Conservation (phyloP, 2,797 vertebrate genomes). For the Eupleurogrammus muticus region DNA sequence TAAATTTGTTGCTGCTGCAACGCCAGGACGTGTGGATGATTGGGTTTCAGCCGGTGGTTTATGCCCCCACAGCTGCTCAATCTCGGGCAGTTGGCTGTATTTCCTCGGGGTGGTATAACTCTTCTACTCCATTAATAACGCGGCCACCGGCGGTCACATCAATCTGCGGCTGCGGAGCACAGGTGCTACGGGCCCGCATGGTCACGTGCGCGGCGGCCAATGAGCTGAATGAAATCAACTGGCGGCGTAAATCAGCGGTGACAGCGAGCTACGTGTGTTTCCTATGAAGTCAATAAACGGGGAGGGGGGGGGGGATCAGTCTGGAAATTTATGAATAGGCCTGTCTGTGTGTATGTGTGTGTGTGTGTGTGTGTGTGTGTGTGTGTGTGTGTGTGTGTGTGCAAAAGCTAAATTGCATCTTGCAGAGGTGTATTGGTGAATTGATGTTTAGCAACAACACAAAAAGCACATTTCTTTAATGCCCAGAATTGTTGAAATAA, state of each 20-base stretch:
- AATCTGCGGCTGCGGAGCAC: conserved; percentile 61
- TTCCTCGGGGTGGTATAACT: conserved; percentile 77
- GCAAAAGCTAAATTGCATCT: conserved; percentile 27
- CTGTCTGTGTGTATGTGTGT: not conserved
- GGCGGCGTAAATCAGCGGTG: conserved; percentile 58
- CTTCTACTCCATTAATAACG: conserved; percentile 75
- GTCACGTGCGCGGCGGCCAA: conserved; percentile 53
- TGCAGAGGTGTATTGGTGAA: conserved; percentile 3
- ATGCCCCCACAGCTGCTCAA: conserved; percentile 71
- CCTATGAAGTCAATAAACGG: conserved; percentile 51
- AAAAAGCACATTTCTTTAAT: not conserved
- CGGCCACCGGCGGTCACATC: conserved; percentile 67
- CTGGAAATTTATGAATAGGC: conserved; percentile 43
- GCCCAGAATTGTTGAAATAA: no score
- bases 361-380: conserved; percentile 6
- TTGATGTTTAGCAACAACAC: conserved; percentile 5
- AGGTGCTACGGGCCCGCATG: conserved; percentile 47
- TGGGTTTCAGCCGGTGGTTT: conserved; percentile 68
- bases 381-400: not conserved
- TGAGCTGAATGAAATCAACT: conserved; percentile 54
- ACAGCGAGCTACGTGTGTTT: conserved; percentile 46
- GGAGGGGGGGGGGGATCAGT: conserved; percentile 12
- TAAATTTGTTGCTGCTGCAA: conserved; percentile 65
- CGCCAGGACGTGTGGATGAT: conserved; percentile 65
- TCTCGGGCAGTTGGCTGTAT: conserved; percentile 71